Base-by-base conservation (phyloP, 2,113 vertebrate species). In the Tiliqua scincoides region DNA sequence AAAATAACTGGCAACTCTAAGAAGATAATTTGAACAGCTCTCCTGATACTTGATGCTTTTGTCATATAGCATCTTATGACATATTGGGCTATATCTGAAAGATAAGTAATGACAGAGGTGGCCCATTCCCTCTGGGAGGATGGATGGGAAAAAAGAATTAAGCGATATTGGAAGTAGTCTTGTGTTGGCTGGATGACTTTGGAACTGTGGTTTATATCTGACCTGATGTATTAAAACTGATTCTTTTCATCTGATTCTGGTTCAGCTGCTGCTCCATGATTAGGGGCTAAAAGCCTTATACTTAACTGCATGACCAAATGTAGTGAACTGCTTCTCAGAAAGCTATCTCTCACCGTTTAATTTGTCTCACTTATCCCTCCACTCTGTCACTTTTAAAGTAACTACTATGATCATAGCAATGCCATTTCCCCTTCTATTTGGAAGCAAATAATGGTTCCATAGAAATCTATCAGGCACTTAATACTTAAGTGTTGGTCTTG, bases 281-380 rank as follows among this genome's bases (percentile, higher is more conserved):
- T 91, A 63, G 88, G 57, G 85, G 81, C 90, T 92, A 67, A 93
- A 84, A 93, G 89, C 93, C 88, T 84, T 35, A 79, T 88, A 80
- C 92, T 94, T 78, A 85, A 91, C 85, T 5, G 79, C 25, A 0
- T 74, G 92, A 93, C 89, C 92, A 94, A 95, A 94, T 87, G 89
- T 8, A 94, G 89, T 75, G 90, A 95, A 67, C 92, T 82, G 90
- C 89, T 91, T 94, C 90, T 92, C 92, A 89, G 92, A 95, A 93
- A 92, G 90, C 59, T 0, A 90, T 85, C 48, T 84, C 91, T 94
- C 90, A 23, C 90, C 27, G 87, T 91, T 95, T 94, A 91, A 95
- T 94, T 95, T 93, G 87, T 94, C 93, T 95, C 93, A 94, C 93
- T 95, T 94, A 93, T 79, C 93, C 92, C 90, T 94, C 91, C 88